Conservation (phyloP, 1,140 invertebrate species). For the Ips nitidus region DNA sequence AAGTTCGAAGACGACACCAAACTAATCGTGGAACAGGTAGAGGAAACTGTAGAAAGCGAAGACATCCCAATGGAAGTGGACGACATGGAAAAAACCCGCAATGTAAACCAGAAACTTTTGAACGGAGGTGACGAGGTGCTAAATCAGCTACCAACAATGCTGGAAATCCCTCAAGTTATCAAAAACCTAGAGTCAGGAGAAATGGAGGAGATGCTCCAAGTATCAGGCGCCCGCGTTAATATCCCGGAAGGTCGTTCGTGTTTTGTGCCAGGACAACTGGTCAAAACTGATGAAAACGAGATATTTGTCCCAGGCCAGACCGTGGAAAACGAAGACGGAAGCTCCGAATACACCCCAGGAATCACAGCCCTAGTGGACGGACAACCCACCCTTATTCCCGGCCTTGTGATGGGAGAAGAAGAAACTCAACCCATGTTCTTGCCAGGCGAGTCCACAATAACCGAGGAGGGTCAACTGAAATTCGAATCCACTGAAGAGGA, state of each 20-base stretch:
- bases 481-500: constrained; percentile 49
- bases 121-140: constrained; percentile 55
- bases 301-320: constrained; percentile 74
- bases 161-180: constrained; percentile 64
- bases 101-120: constrained; percentile 59
- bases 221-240: constrained; percentile 66
- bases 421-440: constrained; percentile 54
- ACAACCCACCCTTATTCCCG: constrained; percentile 66
- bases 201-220: constrained; percentile 59
- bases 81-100: constrained; percentile 58
- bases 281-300: constrained; percentile 64
- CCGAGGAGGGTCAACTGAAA: constrained; percentile 55
- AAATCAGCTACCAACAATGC: constrained; percentile 61
- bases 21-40: constrained; percentile 47
- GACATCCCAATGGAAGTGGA: constrained; percentile 55
- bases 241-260: constrained; percentile 57
- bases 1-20: constrained; percentile 54
- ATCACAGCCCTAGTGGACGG: constrained; percentile 67
- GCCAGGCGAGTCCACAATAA: constrained; percentile 60
- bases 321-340: constrained; percentile 64
- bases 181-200: constrained; percentile 65
- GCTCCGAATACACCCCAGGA: constrained; percentile 67
- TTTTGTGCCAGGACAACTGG: constrained; percentile 62
- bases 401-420: constrained; percentile 49
- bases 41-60: constrained; percentile 47